Evolutionary conservation across 1,140 invertebrate genomes (phyloP).

Genomic region (Sarcophaga bullata): DNA sequence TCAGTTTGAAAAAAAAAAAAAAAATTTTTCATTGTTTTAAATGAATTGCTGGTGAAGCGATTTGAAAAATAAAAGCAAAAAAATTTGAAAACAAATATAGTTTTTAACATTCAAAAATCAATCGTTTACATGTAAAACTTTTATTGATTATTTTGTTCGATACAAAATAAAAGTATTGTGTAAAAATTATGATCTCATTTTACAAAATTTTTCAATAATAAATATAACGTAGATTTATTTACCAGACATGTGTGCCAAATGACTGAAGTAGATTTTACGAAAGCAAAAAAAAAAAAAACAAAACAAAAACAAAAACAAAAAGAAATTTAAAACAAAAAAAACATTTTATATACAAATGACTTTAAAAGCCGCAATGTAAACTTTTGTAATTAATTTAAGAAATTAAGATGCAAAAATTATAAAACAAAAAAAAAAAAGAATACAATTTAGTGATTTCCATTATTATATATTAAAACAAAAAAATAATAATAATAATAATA

Average conservation of each 20-base stretch:
- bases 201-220: background rate
- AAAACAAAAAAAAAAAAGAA: background rate
- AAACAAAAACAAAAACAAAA: background rate
- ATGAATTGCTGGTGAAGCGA: background rate
- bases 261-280: conserved; percentile 64
- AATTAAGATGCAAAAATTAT: background rate
- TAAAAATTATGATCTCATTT: conserved; percentile 26
- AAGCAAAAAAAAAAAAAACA: conserved; percentile 40
- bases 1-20: background rate
- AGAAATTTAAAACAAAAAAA: background rate
- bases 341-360: background rate
- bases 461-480: background rate
- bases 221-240: conserved; percentile 22
- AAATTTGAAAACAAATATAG: no score
- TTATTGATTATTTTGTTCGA: no score
- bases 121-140: no score
- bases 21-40: background rate
- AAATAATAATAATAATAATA: no score
- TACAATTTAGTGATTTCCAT: background rate
- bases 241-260: conserved; percentile 64
- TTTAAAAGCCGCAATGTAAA: background rate
- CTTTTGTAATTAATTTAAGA: conserved; percentile 5
- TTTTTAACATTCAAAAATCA: no score
- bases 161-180: background rate
- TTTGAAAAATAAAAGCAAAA: background rate